phyloP scores from a whole-genome alignment of 2,888 invertebrate species.

The Cancer borealis region DNA sequence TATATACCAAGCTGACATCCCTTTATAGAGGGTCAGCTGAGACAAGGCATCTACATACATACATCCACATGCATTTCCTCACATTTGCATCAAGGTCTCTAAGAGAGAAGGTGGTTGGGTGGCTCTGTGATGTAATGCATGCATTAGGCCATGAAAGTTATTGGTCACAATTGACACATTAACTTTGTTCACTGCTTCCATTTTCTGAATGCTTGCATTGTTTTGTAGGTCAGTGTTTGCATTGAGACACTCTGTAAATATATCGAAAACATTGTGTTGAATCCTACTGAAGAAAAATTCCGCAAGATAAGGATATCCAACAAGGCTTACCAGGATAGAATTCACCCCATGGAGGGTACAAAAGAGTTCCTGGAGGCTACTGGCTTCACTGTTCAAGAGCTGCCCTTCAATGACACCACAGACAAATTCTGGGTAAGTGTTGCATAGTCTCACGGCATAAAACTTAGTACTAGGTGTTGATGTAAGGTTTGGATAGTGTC shows the following conservation, averaged over 20 bases:
- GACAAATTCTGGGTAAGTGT: constrained; percentile 75
- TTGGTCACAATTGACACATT: not conserved
- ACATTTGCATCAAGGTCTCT: no score
- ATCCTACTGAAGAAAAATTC: constrained; percentile 93
- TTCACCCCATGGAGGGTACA: constrained; percentile 89
- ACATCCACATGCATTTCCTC: no score
- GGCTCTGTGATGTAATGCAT: no score
- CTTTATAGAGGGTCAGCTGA: no score
- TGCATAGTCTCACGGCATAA: not conserved
- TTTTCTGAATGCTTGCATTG: not conserved
- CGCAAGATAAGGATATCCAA: constrained; percentile 93
- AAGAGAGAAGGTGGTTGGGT: no score
- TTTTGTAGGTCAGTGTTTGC: constrained; percentile 87
- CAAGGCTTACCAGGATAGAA: constrained; percentile 89
- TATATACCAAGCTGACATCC: no score
- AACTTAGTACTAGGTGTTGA: not conserved
- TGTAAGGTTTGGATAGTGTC: not conserved
- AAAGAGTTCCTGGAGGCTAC: constrained; percentile 90
- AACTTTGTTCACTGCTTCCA: not conserved
- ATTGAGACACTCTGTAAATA: constrained; percentile 93
- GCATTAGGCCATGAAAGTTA: not conserved
- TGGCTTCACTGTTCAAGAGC: constrained; percentile 84
- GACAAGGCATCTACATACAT: no score
- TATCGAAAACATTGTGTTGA: constrained; percentile 91
- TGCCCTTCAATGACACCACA: constrained; percentile 72